Evolutionary conservation across 1,140 invertebrate genomes (phyloP).

Genomic region (Nasonia longicornis): DNA sequence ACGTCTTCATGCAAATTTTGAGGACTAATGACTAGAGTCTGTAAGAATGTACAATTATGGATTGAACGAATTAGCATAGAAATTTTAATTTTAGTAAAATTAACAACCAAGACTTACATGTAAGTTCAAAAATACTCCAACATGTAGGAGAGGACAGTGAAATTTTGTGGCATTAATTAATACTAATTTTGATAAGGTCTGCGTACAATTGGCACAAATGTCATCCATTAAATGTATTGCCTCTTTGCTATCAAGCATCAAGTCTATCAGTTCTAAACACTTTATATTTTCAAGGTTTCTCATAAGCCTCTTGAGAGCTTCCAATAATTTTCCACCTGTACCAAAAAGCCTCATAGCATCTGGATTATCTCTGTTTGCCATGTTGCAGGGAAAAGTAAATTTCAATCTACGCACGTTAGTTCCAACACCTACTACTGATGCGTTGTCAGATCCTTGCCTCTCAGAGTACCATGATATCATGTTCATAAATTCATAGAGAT

Average conservation of each 20-base stretch:
- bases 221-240: conserved; percentile 81
- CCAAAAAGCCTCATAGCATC: conserved; percentile 77
- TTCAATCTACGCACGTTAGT: conserved; percentile 74
- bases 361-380: conserved; percentile 72
- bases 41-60: conserved; percentile 52
- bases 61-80: conserved; percentile 26
- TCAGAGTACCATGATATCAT: conserved; percentile 82
- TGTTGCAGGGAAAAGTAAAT: conserved; percentile 86
- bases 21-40: conserved; percentile 81
- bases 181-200: conserved; percentile 75
- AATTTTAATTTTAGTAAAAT: conserved; percentile 4
- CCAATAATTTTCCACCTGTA: conserved; percentile 80
- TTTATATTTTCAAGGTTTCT: conserved; percentile 76
- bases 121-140: conserved; percentile 82
- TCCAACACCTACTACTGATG: conserved; percentile 68
- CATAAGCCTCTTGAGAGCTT: conserved; percentile 79
- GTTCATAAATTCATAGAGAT: conserved; percentile 88
- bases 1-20: conserved; percentile 86
- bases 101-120: conserved; percentile 67
- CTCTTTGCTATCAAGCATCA: conserved; percentile 80
- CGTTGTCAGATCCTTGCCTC: conserved; percentile 57
- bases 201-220: conserved; percentile 76
- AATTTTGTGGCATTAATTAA: conserved; percentile 83
- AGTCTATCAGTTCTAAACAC: conserved; percentile 79
- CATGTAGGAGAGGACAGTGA: conserved; percentile 81